Percentiles rank a stretch among this genome's conserved stretches.
Evolutionary conservation across 1,140 invertebrate genomes (phyloP).

Genomic region (Drosophila busckii): DNA sequence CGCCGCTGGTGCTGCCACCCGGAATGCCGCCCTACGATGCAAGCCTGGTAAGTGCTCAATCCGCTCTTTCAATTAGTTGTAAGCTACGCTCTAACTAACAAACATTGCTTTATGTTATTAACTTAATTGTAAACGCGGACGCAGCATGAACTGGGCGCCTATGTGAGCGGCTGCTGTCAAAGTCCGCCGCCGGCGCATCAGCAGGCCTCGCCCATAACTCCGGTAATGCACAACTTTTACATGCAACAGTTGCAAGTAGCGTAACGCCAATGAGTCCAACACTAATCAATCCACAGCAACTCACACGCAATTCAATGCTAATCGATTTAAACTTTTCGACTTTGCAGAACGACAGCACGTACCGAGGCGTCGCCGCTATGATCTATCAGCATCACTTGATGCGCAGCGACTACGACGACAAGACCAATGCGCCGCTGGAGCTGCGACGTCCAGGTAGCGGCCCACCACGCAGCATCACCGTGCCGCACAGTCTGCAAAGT

Average conservation of each 20-base stretch:
- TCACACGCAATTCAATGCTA: neutral
- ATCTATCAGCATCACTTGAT: slow-evolving; percentile 86
- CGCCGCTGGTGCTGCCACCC: slow-evolving; percentile 79
- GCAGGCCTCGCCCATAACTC: slow-evolving; percentile 87
- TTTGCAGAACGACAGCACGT: slow-evolving; percentile 83
- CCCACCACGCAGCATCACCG: slow-evolving; percentile 71
- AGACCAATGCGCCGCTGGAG: slow-evolving; percentile 85
- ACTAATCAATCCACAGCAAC: neutral
- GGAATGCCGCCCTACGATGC: slow-evolving; percentile 82
- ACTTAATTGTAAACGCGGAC: slow-evolving; percentile 47
- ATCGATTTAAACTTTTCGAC: neutral
- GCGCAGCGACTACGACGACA: slow-evolving; percentile 79
- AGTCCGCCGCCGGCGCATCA: slow-evolving; percentile 88
- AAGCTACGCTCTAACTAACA: slow-evolving; percentile 7
- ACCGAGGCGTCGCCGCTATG: slow-evolving; percentile 79
- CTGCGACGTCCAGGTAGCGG: slow-evolving; percentile 82
- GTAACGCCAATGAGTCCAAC: slow-evolving; percentile 51
- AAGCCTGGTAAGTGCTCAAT: slow-evolving; percentile 83
- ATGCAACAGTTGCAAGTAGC: slow-evolving; percentile 64
- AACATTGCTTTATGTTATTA: slow-evolving; percentile 20
- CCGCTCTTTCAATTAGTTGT: neutral
- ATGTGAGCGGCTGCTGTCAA: slow-evolving; percentile 79
- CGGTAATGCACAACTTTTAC: slow-evolving; percentile 82
- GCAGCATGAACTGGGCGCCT: slow-evolving; percentile 80
- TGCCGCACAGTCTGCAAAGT: slow-evolving; percentile 82